Evolutionary conservation across 2,113 vertebrate species (phyloP).

Genomic region (Murina feae): DNA sequence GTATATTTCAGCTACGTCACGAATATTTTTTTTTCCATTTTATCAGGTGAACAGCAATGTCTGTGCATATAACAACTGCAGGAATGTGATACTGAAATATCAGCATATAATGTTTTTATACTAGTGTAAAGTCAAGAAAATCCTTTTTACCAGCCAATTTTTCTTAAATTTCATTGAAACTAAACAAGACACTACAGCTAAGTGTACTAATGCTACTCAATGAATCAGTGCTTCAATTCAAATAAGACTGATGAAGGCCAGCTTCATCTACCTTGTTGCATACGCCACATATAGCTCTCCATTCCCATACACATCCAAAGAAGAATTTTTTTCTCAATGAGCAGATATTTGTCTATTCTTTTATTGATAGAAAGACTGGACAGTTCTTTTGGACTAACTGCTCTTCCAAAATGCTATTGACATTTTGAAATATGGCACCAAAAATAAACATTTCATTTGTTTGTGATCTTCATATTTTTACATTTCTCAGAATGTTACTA

Average conservation of each 20-base stretch:
- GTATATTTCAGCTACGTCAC: neutral
- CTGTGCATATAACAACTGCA: neutral
- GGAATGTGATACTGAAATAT: neutral
- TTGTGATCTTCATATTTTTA: neutral
- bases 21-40: neutral
- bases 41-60: neutral
- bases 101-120: neutral
- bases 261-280: neutral
- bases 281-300: neutral
- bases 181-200: neutral
- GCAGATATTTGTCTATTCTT: neutral
- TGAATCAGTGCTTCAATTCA: neutral
- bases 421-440: neutral
- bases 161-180: neutral
- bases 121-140: neutral
- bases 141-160: neutral
- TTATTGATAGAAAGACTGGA: neutral
- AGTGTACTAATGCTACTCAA: neutral
- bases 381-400: neutral
- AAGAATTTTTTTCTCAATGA: neutral
- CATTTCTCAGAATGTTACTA: neutral
- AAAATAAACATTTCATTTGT: neutral
- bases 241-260: neutral
- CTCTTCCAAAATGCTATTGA: neutral
- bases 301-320: neutral